Evolutionary conservation across 2,888 invertebrate genomes (phyloP).

Genomic region (Eilema depressum): DNA sequence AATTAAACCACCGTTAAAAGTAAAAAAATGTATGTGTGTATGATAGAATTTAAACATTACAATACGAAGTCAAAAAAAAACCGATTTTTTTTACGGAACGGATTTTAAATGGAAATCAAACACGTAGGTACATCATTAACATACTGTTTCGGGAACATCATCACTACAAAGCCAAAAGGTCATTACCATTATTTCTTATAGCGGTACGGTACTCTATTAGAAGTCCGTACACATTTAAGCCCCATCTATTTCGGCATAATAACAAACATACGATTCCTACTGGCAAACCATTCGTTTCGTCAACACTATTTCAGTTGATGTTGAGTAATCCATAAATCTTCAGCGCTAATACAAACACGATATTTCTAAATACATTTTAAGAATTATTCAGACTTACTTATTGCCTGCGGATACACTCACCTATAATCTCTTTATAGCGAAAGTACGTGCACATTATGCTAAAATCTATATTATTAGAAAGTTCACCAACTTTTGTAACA

Average conservation of each 20-base stretch:
- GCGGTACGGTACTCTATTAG: conserved; percentile 19
- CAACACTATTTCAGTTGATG: conserved; percentile 34
- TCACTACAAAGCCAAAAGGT: not conserved
- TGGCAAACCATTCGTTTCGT: conserved; percentile 29
- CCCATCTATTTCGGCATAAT: conserved; percentile 30
- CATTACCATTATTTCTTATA: conserved; percentile 4
- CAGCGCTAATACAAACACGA: conserved; percentile 6
- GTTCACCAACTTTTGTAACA: too few species aligned
- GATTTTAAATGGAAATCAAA: too few species aligned
- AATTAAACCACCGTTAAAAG: too few species aligned
- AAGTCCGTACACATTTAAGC: conserved; percentile 21
- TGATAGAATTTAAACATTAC: too few species aligned
- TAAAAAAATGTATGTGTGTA: too few species aligned
- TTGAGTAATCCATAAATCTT: conserved; percentile 14
- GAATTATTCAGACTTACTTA: not conserved
- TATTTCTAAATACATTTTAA: conserved; percentile 7
- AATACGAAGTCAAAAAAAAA: too few species aligned
- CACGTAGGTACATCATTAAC: not conserved
- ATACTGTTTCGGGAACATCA: not conserved
- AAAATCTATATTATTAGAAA: too few species aligned
- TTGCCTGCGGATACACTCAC: not conserved
- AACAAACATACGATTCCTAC: conserved; percentile 39
- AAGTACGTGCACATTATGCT: too few species aligned
- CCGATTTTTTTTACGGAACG: too few species aligned
- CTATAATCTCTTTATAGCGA: too few species aligned